Evolutionary conservation across 2,113 vertebrate genomes (phyloP).

Genomic region (Cathartes aura): DNA sequence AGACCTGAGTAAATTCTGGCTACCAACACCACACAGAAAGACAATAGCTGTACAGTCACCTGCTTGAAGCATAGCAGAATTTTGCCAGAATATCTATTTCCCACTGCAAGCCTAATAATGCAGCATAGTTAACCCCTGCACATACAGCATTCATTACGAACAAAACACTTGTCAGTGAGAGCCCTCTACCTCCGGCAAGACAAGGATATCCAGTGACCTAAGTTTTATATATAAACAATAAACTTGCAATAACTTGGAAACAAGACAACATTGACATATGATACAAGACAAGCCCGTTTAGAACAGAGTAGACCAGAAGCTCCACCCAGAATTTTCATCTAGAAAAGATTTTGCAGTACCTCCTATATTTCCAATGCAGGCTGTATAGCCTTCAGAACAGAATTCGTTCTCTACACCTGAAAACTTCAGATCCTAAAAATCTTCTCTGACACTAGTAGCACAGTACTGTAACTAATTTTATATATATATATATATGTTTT

Average conservation of each 20-base stretch:
- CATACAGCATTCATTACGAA: neutral
- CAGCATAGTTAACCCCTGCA: neutral
- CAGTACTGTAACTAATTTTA: neutral
- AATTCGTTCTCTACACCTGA: neutral
- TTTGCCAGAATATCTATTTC: neutral
- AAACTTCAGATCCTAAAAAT: neutral
- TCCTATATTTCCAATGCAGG: neutral
- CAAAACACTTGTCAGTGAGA: neutral
- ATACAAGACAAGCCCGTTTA: neutral
- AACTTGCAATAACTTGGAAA: neutral
- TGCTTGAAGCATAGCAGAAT: neutral
- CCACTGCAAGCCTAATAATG: neutral
- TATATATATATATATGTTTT: no score
- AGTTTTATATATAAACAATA: neutral
- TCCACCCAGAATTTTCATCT: neutral
- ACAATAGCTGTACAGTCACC: neutral
- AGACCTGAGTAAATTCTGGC: neutral
- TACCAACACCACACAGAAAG: neutral
- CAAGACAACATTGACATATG: neutral
- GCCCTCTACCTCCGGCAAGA: neutral
- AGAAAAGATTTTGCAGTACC: neutral
- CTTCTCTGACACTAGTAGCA: neutral
- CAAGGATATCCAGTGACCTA: neutral
- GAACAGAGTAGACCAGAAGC: neutral
- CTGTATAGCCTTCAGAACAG: neutral